These are phyloP conservation scores for Toxonevra muliebris DNA, from an alignment of 2,888 invertebrate species.

Conservation along the genomic window DNA sequence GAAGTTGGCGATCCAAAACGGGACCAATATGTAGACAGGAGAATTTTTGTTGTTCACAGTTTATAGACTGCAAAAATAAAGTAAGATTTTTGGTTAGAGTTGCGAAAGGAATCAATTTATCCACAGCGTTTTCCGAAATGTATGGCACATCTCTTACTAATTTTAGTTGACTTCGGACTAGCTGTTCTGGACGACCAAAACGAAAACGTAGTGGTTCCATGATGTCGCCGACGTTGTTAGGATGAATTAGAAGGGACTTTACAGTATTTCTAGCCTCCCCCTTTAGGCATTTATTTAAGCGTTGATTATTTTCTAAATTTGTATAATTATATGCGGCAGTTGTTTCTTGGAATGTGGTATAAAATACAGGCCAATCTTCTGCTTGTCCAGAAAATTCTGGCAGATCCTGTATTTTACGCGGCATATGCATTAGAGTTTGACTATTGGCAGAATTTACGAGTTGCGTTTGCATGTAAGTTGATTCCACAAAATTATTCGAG, in stretches of 20 bases:
- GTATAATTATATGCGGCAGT: no score
- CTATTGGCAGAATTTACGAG: no score
- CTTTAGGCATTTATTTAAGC: no score
- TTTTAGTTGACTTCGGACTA: conserved; percentile 28
- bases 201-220: conserved; percentile 33
- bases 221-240: conserved; percentile 29
- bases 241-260: conserved; percentile 27
- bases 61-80: conserved; percentile 29
- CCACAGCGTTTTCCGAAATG: conserved; percentile 24
- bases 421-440: no score
- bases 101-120: conserved; percentile 31
- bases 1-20: background rate
- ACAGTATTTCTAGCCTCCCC: no score
- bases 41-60: conserved; percentile 29
- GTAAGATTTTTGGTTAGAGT: conserved; percentile 33
- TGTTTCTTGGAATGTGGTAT: no score
- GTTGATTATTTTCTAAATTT: no score
- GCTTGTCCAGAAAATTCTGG: no score
- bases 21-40: background rate
- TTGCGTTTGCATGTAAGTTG: no score
- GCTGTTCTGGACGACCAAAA: conserved; percentile 36
- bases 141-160: conserved; percentile 19
- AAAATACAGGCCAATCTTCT: no score
- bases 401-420: no score
- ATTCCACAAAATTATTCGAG: no score